Evolutionary conservation across 2,797 vertebrate species (phyloP), one percentile per base, ranked within the genome.

Genomic region (Typhlichthys eigenmanni): DNA sequence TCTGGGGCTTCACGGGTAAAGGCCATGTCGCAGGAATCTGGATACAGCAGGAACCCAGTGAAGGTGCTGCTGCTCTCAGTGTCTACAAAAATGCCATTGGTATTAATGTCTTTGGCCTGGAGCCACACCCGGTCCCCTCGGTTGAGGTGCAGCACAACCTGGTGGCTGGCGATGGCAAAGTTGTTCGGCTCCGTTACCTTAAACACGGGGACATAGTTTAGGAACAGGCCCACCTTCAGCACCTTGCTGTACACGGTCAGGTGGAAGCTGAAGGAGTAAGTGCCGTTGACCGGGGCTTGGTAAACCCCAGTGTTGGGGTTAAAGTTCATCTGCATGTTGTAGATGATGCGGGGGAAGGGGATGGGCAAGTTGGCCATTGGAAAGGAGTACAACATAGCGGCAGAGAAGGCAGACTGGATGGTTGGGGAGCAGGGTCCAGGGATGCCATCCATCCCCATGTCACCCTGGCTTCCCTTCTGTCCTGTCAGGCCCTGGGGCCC

Each of bases 341-440:
- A 60, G 4, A 89, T 4, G 48, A 92, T 3, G 0, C 1, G 0
- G 0, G 19, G 52, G 66, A 93, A 93, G 5, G 75, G 5, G 17
- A 94, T 60, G 0, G 93, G 91, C 4, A 5, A 2, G 19, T 83
- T 2, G 0, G 60, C 56, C 1, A 0, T 0, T 0, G 92, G 91
- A 55, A 71, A 88, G 0, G 76, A 70, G 1, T 45, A 0, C 1
- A n/a, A 52, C n/a, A 88, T 13, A 8, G 14, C 13, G 1, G 84
- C 92, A 0, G 81, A 79, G 81, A 93, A 93, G 1, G 81, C 82
- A 0, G 92, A 92, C 13, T 88, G 81, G 59, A 92, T 85, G 60
- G 75, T 62, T 0, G 87, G 76, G 29, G 85, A 68, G 60, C 92
- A 94, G 14, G 87, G 89, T 0, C 93, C 92, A 0, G 85, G 89